Conservation (phyloP, 2,113 vertebrate species). For the Stegostoma tigrinum region DNA sequence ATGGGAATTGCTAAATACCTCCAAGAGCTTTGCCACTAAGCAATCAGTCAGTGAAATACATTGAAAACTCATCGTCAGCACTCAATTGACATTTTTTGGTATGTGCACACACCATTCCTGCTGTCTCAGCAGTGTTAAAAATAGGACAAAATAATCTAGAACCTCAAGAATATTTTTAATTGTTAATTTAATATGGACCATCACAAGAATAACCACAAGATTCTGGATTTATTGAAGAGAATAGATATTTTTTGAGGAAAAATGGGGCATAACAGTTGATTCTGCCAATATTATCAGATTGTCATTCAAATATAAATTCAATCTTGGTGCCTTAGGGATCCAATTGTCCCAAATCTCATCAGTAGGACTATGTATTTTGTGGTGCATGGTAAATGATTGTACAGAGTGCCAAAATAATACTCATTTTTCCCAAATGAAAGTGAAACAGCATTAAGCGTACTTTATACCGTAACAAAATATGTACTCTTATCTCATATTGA, state of each 20-base stretch:
- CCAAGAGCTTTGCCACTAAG: too few relatives aligned
- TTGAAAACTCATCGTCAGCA: not conserved
- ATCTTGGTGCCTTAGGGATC: not conserved
- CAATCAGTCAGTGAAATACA: not conserved
- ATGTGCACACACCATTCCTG: not conserved
- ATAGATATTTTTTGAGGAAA: not conserved
- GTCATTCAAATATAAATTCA: constrained; percentile 8
- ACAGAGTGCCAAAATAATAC: not conserved
- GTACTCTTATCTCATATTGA: not conserved
- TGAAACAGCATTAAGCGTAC: not conserved
- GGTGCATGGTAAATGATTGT: not conserved
- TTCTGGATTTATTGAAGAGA: not conserved
- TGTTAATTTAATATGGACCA: not conserved
- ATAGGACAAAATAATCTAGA: not conserved
- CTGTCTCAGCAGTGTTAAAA: not conserved
- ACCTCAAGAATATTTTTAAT: not conserved
- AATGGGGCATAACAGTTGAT: not conserved
- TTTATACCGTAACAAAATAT: not conserved
- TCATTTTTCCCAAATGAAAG: constrained; percentile 3
- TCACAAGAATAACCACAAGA: not conserved
- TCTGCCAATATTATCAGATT: not conserved
- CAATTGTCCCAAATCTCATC: not conserved
- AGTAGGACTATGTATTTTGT: not conserved
- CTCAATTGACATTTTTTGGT: not conserved
- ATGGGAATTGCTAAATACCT: not conserved